These are phyloP conservation scores for Sphaeramia orbicularis DNA, from an alignment of 2,797 vertebrate species.

Conservation along the genomic window DNA sequence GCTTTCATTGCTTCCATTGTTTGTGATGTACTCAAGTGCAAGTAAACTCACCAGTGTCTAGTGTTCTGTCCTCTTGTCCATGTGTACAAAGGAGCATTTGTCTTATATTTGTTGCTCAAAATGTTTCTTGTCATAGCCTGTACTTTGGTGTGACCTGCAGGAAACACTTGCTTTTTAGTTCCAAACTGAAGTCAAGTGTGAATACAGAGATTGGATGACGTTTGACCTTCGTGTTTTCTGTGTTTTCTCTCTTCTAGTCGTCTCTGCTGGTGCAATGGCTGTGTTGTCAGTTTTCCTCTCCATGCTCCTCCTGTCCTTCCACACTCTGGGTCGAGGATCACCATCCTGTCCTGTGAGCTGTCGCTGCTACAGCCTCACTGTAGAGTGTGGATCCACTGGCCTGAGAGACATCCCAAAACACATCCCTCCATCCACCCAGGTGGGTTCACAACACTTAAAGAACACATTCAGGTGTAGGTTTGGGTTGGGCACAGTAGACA, in stretches of 20 bases:
- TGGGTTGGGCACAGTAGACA: too few relatives aligned
- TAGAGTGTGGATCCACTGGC: constrained; percentile 88
- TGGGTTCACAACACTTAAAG: constrained; percentile 20
- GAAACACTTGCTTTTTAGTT: not conserved
- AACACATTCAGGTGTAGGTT: too few relatives aligned
- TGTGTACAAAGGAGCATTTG: too few relatives aligned
- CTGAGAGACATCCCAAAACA: constrained; percentile 82
- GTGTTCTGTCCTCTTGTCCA: too few relatives aligned
- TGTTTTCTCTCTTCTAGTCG: constrained; percentile 23
- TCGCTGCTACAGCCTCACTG: constrained; percentile 90
- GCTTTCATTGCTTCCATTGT: too few relatives aligned
- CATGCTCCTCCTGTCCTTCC: constrained; percentile 57
- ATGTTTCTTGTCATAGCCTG: too few relatives aligned
- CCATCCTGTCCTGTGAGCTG: constrained; percentile 82
- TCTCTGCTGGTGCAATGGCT: constrained; percentile 53
- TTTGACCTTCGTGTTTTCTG: not conserved
- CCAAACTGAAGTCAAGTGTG: not conserved
- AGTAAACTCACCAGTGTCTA: too few relatives aligned
- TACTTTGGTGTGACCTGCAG: not conserved
- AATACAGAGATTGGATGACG: not conserved
- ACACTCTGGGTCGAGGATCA: constrained; percentile 37
- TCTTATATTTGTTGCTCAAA: too few relatives aligned
- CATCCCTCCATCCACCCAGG: constrained; percentile 86
- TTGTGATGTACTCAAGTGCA: too few relatives aligned
- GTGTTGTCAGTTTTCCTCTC: constrained; percentile 44